Percentiles rank a stretch among this genome's conserved stretches.
These are phyloP conservation scores for Drosophila kurseongensis DNA, from an alignment of 1,140 invertebrate genomes.

Conservation along the genomic window DNA sequence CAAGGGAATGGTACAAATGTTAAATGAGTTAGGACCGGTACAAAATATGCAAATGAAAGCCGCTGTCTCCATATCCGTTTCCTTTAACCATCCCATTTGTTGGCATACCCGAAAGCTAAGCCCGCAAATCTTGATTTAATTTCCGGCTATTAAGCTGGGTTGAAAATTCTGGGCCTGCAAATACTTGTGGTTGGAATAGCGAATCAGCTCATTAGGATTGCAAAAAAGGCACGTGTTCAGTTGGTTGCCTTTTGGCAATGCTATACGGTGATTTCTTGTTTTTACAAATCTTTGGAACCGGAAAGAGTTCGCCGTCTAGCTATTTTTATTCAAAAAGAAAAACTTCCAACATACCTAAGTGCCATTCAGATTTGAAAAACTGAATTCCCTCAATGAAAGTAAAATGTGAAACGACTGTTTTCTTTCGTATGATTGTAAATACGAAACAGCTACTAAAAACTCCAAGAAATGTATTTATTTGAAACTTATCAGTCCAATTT, in stretches of 20 bases:
- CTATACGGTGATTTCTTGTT: neutral
- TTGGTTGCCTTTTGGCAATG: neutral
- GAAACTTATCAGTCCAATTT: too few relatives aligned
- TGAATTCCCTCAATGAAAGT: too few relatives aligned
- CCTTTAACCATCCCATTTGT: constrained; percentile 1
- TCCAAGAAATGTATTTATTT: too few relatives aligned
- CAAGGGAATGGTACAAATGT: constrained; percentile 6
- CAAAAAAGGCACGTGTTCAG: constrained; percentile 17
- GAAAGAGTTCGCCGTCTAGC: too few relatives aligned
- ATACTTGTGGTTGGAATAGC: constrained; percentile 46
- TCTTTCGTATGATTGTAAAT: too few relatives aligned
- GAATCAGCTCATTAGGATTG: constrained; percentile 53
- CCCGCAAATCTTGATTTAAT: constrained; percentile 78
- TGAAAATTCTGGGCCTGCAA: constrained; percentile 19
- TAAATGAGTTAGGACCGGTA: constrained; percentile 39
- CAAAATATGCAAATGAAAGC: constrained; percentile 73
- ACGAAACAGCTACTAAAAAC: too few relatives aligned
- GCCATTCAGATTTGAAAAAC: too few relatives aligned
- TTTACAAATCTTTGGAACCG: neutral
- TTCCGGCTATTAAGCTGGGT: constrained; percentile 70
- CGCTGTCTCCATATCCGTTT: constrained; percentile 6
- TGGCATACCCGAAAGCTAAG: constrained; percentile 7
- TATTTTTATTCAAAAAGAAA: too few relatives aligned
- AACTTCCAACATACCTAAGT: too few relatives aligned
- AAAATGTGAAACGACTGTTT: too few relatives aligned